Conservation (phyloP, 2,888 invertebrate genomes). For the Elegia similella region DNA sequence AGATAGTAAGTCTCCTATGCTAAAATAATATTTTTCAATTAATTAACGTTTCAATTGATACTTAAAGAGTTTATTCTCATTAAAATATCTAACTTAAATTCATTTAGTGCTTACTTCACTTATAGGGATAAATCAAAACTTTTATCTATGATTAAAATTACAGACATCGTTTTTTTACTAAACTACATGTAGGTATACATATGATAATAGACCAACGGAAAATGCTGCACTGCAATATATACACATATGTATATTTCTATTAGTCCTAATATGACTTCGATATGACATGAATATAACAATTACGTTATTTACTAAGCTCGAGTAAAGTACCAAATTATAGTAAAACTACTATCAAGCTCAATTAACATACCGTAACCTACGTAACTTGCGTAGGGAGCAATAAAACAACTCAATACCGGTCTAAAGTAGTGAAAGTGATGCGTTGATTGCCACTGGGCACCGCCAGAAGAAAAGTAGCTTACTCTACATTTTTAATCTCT, state of each 20-base stretch:
- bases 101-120: too few species aligned
- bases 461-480: not conserved
- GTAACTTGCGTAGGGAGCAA: slow-evolving; percentile 3
- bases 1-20: too few species aligned
- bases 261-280: too few species aligned
- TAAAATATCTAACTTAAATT: too few species aligned
- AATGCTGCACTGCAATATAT: not conserved
- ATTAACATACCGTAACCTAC: slow-evolving; percentile 10
- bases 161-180: too few species aligned
- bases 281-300: not conserved
- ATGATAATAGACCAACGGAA: not conserved
- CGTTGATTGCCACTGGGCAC: not conserved
- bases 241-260: not conserved
- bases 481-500: not conserved
- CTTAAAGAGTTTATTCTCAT: too few species aligned
- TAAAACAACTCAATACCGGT: not conserved
- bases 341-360: slow-evolving; percentile 3
- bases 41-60: too few species aligned
- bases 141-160: too few species aligned
- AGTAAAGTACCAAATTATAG: not conserved
- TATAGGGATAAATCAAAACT: too few species aligned
- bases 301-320: not conserved
- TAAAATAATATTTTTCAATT: too few species aligned
- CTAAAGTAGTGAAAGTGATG: slow-evolving; percentile 16
- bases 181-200: too few species aligned